Percentiles rank a stretch among this genome's conserved stretches.
Evolutionary conservation across 2,113 vertebrate genomes (phyloP).

Genomic region (Anser brachyrhynchus): DNA sequence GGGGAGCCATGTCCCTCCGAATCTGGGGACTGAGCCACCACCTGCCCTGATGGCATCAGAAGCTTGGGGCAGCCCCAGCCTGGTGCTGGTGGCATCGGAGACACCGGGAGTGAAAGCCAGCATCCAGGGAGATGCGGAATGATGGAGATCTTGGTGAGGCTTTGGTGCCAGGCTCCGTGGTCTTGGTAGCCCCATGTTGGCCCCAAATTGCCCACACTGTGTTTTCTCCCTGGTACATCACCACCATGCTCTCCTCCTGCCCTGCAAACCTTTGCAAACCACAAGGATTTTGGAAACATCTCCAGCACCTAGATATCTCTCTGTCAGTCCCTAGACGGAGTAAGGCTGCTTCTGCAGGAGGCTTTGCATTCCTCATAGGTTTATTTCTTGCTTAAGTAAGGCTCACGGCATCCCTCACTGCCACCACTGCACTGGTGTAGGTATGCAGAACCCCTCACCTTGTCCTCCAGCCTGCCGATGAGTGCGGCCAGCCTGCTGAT

Average conservation of each 20-base stretch:
- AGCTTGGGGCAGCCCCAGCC: not conserved
- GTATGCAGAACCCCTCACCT: conserved; percentile 77
- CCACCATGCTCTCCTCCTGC: not conserved
- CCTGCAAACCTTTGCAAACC: not conserved
- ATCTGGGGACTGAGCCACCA: not conserved
- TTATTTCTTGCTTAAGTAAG: not conserved
- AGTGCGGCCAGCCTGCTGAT: conserved; percentile 92
- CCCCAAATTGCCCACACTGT: not conserved
- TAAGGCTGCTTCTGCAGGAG: not conserved
- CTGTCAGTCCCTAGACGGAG: not conserved
- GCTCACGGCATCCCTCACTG: not conserved
- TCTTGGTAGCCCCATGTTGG: not conserved
- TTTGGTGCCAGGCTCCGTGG: not conserved
- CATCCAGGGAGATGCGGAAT: not conserved
- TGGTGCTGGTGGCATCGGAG: not conserved
- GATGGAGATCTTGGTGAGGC: not conserved
- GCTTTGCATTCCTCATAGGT: not conserved
- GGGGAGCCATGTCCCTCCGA: not conserved
- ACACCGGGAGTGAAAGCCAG: not conserved
- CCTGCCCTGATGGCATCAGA: not conserved
- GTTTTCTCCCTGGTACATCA: not conserved
- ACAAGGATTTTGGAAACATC: not conserved
- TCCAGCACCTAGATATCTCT: not conserved
- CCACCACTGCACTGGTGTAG: too few species aligned
- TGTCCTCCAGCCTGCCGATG: conserved; percentile 93